Evolutionary conservation across 2,888 invertebrate genomes (phyloP), one percentile per base, ranked within the genome.

Genomic region (Incurvaria masculella): DNA sequence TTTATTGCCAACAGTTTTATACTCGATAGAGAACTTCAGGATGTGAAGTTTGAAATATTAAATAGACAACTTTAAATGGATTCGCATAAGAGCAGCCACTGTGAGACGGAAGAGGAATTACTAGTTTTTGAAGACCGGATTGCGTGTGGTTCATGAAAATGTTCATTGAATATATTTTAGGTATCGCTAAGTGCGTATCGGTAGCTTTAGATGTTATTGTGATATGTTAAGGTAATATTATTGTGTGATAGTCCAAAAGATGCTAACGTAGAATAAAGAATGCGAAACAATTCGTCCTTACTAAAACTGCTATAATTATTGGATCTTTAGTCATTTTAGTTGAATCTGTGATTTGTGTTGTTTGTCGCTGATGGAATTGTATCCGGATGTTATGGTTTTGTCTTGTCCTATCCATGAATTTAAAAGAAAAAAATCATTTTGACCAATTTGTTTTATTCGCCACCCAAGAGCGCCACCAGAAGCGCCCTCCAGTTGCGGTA

Each of bases 161-260:
- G n/a, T n/a, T n/a, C n/a, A n/a, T n/a, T n/a, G n/a, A n/a, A n/a
- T n/a, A n/a, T n/a, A n/a, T n/a, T n/a, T n/a, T n/a, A n/a, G n/a
- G n/a, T n/a, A n/a, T n/a, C n/a, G n/a, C n/a, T n/a, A n/a, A n/a
- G 33, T 14, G 33, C 3, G 14, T 33, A 33, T 33, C 33, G 33
- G 33, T 33, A 33, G 33, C 33, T 33, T 4, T 33, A 33, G 33
- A 33, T 33, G 33, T 33, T 33, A 73, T 67, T 75, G 75, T 76
- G 75, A 75, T 75, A 74, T 72, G 68, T 72, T 70, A 72, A 69
- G 64, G 66, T 69, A 66, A 59, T 64, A 61, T 62, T 65, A 63
- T 23, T 58, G 60, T 63, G 61, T 61, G 53, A 52, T 59, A 65
- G 64, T 65, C 61, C 56, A 60, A 39, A 60, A 62, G 63, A 63